phyloP scores from a whole-genome alignment of 1,140 invertebrate genomes.

The Hestina assimilis region DNA sequence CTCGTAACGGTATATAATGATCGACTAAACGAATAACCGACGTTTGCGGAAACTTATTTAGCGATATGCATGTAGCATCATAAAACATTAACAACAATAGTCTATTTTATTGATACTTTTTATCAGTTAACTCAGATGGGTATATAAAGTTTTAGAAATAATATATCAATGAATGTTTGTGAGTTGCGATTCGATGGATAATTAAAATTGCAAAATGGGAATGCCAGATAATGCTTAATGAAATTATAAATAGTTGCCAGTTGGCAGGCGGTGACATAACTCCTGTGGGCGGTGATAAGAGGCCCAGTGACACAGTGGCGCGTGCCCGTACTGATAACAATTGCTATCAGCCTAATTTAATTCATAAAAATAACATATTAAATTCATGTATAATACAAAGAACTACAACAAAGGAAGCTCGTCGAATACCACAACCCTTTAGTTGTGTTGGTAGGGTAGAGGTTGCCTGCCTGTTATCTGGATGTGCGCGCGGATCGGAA shows the following conservation, averaged over 20 bases:
- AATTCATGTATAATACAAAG: too few relatives aligned
- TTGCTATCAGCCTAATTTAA: neutral
- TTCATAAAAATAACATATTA: neutral
- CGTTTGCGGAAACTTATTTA: constrained; percentile 13
- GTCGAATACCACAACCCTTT: too few relatives aligned
- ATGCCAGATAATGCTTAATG: neutral
- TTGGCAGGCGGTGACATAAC: neutral
- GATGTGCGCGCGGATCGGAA: neutral
- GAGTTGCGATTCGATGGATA: neutral
- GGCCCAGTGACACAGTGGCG: constrained; percentile 28
- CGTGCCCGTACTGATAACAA: constrained; percentile 14
- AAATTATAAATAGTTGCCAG: neutral
- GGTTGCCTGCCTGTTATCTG: neutral
- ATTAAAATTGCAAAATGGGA: neutral
- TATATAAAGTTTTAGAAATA: too few relatives aligned
- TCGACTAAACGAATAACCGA: constrained; percentile 22
- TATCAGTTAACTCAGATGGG: too few relatives aligned
- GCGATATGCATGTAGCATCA: neutral
- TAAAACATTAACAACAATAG: too few relatives aligned
- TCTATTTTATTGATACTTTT: too few relatives aligned
- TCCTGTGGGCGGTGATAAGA: neutral
- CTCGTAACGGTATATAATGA: constrained; percentile 30
- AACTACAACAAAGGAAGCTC: too few relatives aligned
- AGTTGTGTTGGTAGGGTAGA: neutral
- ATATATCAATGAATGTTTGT: too few relatives aligned